A percentile compares a stretch with the other conserved stretches of the same genome.
Conservation (phyloP, 2,888 invertebrate species). For the Torymus texanus region DNA sequence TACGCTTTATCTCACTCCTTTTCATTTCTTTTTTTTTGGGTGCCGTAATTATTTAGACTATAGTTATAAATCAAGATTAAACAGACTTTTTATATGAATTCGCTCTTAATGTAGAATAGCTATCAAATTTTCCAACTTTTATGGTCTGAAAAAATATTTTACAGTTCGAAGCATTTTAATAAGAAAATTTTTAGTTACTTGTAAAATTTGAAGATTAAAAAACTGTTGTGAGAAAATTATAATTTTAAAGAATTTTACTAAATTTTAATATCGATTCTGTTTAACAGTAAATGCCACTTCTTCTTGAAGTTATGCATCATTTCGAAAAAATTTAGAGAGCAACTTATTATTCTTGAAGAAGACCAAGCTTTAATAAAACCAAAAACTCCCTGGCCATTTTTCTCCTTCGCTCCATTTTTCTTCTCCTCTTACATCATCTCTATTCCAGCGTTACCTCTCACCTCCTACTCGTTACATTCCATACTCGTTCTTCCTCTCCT, state of each 20-base stretch:
- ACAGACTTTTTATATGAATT: too few species aligned
- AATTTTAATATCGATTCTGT: too few species aligned
- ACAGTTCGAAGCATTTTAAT: too few species aligned
- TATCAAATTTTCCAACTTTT: too few species aligned
- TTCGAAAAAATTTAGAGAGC: not conserved
- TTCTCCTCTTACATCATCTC: slow-evolving; percentile 10
- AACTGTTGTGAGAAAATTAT: too few species aligned
- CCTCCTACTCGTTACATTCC: not conserved
- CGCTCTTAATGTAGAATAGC: not conserved
- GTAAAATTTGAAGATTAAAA: too few species aligned
- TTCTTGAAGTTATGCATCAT: not conserved
- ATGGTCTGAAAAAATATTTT: too few species aligned
- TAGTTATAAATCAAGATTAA: slow-evolving; percentile 8
- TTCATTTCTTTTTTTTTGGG: not conserved
- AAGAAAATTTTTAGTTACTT: too few species aligned
- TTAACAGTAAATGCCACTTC: not conserved
- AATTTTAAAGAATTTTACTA: too few species aligned
- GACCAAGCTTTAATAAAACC: slow-evolving; percentile 5
- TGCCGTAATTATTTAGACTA: slow-evolving; percentile 32
- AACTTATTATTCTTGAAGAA: too few species aligned
- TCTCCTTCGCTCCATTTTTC: not conserved
- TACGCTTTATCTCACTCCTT: slow-evolving; percentile 9
- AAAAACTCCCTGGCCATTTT: slow-evolving; percentile 7
- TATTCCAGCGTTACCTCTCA: not conserved
- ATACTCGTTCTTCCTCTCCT: not conserved